Evolutionary conservation across 35 echinoderm and acorn worm genomes (phyloP), one percentile per base, ranked within the genome.

Genomic region (Apostichopus parvimensis): DNA sequence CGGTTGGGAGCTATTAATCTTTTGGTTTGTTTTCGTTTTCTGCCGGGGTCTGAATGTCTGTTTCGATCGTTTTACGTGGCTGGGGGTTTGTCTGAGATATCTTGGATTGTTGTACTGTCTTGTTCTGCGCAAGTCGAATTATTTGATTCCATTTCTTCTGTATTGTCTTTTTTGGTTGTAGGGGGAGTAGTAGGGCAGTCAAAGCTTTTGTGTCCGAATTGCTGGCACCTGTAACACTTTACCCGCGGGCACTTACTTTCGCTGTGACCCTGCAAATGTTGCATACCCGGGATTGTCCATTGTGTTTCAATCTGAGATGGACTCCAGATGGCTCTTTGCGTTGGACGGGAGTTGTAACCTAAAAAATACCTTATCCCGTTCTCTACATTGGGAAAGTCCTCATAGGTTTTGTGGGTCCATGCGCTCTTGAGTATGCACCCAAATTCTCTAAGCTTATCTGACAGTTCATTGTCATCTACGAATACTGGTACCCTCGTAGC

Each of bases 321-420:
- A 71, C 22, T 7, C 85, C 85, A 6, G 57, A 10, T 7, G 55
- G 59, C 85, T 87, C 59, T 87, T 87, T 20, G 85, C 57, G 23
- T 87, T 60, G 7, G 85, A 1, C 2, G 85, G 85, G 5, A 87
- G 59, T 22, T 87, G 0, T 1, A 87, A n/a, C 24, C 57, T 66
- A 10, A 59, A 10, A 59, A 24, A 52, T 25, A 87, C 2, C 85
- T 11, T n/a, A 87, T 87, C 6, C 85, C 85, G 54, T 87, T 87
- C 22, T 87, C 83, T 21, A 87, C 85, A 8, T 53, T 57, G 17
- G 85, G 85, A 9, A 87, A 87, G 20, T 87, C 85, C 18, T 87
- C 85, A 68, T 66, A 87, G 6, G 54, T 87, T 22, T 87, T 87
- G 28, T 66, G 85, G 9, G 10, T 64, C 85, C 85, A 87, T 23